Evolutionary conservation across 2,113 vertebrate species (phyloP).

Genomic region (Cyanocitta stelleri): DNA sequence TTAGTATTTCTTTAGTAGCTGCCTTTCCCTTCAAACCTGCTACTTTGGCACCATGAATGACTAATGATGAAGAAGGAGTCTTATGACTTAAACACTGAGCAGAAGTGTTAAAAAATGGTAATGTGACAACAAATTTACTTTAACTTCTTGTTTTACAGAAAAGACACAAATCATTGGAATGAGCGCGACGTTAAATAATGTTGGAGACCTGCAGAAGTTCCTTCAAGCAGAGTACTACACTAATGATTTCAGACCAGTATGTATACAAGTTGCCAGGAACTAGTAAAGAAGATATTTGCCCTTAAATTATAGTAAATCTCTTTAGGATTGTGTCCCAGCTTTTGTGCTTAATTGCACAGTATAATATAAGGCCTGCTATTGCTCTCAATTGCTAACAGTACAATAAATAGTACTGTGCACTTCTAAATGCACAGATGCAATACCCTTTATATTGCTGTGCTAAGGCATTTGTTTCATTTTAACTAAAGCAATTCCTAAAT

Average conservation of each 20-base stretch:
- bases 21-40: background rate
- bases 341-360: background rate
- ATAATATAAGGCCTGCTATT: background rate
- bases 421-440: background rate
- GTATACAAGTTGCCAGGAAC: constrained; percentile 24
- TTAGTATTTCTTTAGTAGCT: background rate
- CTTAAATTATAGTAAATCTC: background rate
- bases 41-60: background rate
- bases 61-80: background rate
- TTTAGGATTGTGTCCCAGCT: background rate
- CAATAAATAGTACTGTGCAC: background rate
- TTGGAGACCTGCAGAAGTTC: constrained; percentile 88
- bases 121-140: background rate
- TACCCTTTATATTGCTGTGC: background rate
- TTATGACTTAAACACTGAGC: background rate
- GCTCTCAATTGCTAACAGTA: background rate
- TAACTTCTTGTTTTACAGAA: constrained; percentile 66
- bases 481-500: background rate
- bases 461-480: background rate
- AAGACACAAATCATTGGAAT: constrained; percentile 91
- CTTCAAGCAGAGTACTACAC: constrained; percentile 88
- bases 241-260: constrained; percentile 88
- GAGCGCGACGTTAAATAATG: constrained; percentile 93
- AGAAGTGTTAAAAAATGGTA: background rate
- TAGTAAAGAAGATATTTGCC: background rate